Percentiles rank a stretch among this genome's conserved stretches.
phyloP scores from a whole-genome alignment of 2,888 invertebrate species.

The Acronicta leporina region DNA sequence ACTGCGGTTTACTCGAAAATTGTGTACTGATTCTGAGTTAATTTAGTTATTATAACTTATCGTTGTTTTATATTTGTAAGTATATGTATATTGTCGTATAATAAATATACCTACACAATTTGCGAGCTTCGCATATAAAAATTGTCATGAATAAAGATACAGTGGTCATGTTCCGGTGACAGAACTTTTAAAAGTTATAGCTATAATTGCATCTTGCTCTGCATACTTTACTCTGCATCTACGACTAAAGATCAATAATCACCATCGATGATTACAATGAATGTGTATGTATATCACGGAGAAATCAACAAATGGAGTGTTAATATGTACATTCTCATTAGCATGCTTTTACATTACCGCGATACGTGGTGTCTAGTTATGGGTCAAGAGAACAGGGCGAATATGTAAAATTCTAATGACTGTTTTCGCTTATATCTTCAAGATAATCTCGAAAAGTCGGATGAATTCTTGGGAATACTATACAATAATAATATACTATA shows the following conservation, averaged over 20 bases:
- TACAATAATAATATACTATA: no score
- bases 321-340: not conserved
- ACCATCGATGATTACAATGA: conserved; percentile 18
- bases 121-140: conserved; percentile 4
- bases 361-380: not conserved
- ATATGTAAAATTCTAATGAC: no score
- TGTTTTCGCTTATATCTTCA: no score
- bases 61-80: no score
- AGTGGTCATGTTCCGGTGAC: conserved; percentile 27
- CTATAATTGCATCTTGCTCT: conserved; percentile 30
- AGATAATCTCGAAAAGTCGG: no score
- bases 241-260: conserved; percentile 26
- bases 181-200: conserved; percentile 11
- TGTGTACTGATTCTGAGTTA: no score
- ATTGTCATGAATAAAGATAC: conserved; percentile 32
- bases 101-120: conserved; percentile 14
- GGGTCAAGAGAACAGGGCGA: no score
- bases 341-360: not conserved
- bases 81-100: conserved; percentile 1
- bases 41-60: no score
- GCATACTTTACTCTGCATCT: conserved; percentile 50
- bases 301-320: conserved; percentile 26
- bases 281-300: conserved; percentile 24
- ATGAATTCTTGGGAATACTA: no score
- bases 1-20: conserved; percentile 4